Base-by-base conservation (phyloP, 2,113 vertebrate species). In the Sterrhoptilus dennistouni region DNA sequence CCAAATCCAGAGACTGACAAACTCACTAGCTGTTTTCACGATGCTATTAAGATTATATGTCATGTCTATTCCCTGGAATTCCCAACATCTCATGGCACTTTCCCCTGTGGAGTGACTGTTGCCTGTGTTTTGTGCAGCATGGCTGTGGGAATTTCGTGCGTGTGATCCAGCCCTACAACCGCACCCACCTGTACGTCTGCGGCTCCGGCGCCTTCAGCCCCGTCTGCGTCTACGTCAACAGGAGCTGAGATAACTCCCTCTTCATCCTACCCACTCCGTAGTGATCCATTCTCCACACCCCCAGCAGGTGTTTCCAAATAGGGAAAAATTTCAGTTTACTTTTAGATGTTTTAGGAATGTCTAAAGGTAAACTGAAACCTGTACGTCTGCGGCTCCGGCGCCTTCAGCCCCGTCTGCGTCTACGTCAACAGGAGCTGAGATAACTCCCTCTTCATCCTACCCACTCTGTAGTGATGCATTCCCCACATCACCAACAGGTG, bases 121-220 rank as follows among this genome's bases (percentile, higher is more conserved):
- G 10, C 89, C 29, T 72, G 36, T 90, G 17, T 24, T 76, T 65
- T 29, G 96, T 88, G 65, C 87, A 99, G 99, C 99, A 99, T 2
- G 99, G 99, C 87, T 99, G 99, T 96, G 99, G 99, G 59, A 99
- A 99, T 96, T 99, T 99, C 38, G 98, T 99, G 79, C 98, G 99
- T 2, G 99, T 99, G 65, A 98, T 99, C 91, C 99, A 99, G 96
- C 98, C 98, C 0, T 99, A 98, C 95, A 99, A 99, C 89, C 98
- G 99, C 63, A 99, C 99, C 5, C 99, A 99, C 84, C 94, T 99
- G 79, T 99, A 99, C 11, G 98, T 99, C 83, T 99, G 99, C 8
- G 99, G 99, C 88, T 99, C 99, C 27, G 99, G 99, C 2, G 99
- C 99, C 3, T 99, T 99, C 98, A 99, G 99, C 78, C 99, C 99